These are phyloP conservation scores for Hirtodrosophila alboralis DNA, from an alignment of 2,888 invertebrate genomes.

Conservation along the genomic window DNA sequence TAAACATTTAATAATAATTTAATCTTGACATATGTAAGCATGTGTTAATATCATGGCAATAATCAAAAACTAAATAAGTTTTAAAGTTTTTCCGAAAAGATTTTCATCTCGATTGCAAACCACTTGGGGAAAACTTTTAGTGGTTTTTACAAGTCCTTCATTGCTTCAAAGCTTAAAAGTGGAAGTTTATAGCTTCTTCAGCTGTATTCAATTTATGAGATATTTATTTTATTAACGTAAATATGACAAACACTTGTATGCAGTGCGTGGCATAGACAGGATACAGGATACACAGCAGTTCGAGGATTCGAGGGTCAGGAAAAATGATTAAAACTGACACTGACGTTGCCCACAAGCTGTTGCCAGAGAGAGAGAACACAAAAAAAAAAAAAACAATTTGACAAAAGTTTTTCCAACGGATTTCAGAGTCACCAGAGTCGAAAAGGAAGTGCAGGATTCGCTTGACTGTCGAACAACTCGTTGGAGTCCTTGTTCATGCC, in stretches of 20 bases:
- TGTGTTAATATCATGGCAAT: not conserved
- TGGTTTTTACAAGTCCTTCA: conserved; percentile 11
- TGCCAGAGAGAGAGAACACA: conserved; percentile 37
- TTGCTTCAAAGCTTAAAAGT: conserved; percentile 16
- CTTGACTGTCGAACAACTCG: conserved; percentile 46
- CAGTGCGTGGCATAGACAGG: not conserved
- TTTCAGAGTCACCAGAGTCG: conserved; percentile 10
- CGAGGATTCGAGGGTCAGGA: not conserved
- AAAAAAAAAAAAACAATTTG: conserved; percentile 39
- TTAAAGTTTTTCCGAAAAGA: conserved; percentile 5
- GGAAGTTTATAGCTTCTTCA: conserved; percentile 15
- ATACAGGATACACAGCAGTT: not conserved
- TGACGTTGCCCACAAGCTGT: conserved; percentile 66
- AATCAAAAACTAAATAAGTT: not conserved
- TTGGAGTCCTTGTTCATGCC: conserved; percentile 19
- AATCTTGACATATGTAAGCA: no score
- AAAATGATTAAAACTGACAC: conserved; percentile 64
- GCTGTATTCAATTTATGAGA: conserved; percentile 33
- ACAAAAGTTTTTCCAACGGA: conserved; percentile 36
- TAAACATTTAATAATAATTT: no score
- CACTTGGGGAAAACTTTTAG: conserved; percentile 16
- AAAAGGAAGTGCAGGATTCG: conserved; percentile 39
- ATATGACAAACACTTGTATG: conserved; percentile 40
- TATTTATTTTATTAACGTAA: conserved; percentile 49
- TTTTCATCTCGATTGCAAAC: conserved; percentile 7